Evolutionary conservation across 1,140 invertebrate genomes (phyloP), one percentile per base, ranked within the genome.

Genomic region (Lysiphlebus fabarum): DNA sequence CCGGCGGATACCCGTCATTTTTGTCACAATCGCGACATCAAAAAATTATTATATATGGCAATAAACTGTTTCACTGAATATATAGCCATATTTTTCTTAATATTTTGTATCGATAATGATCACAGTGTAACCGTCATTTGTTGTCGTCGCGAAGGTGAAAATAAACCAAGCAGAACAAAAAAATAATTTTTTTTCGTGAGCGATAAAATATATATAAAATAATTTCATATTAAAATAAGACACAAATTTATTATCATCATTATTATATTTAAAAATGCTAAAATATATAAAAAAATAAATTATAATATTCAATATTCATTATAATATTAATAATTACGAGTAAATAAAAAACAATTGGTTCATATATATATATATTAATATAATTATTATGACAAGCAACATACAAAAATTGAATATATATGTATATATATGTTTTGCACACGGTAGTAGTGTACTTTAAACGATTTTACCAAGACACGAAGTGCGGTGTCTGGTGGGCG

Each of bases 1-100:
- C 76, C 76, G 76, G 65, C 75, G 76, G 76, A 78, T 76, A 74
- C 71, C 66, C 73, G 67, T 76, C 72, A 78, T 78, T 78, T 77
- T 78, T 78, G 76, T 78, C 74, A 75, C 75, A 75, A 77, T 78
- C 74, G 74, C 67, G 71, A 71, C 59, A 76, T 73, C 68, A 66
- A 67, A 64, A n/a, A 63, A 64, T 68, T 70, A 71, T 12, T 55
- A 49, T 49, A 37, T 26, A 33, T 48, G 37, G 45, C 26, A 26
- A 5, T 33, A n/a, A 44, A 57, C 43, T 34, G 41, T 8, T 49
- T 43, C 43, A 10, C 17, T 42, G 36, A 44, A 11, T 14, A 42
- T 38, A 17, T 36, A 7, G 50, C 53, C 37, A 66, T 69, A 67
- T 72, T 55, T 72, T 72, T 67, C 70, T 49, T 49, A 17, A 7